These are phyloP conservation scores for Oreocharis arfaki DNA, from an alignment of 2,113 vertebrate species.

Conservation along the genomic window DNA sequence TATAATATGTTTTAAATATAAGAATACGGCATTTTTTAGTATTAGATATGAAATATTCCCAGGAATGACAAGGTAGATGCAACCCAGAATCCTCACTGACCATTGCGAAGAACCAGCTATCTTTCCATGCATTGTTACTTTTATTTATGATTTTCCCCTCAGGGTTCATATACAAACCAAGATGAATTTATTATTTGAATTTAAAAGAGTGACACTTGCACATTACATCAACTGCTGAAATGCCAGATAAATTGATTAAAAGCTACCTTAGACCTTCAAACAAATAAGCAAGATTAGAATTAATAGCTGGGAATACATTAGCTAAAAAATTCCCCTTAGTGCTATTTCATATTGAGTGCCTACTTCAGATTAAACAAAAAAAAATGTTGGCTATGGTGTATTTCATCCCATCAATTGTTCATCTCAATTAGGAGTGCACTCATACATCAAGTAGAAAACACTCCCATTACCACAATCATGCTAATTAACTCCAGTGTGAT, in stretches of 20 bases:
- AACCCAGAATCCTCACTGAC: background rate
- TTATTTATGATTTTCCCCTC: background rate
- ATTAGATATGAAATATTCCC: background rate
- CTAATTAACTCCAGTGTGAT: background rate
- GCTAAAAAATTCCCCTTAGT: background rate
- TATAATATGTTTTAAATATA: background rate
- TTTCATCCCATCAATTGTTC: background rate
- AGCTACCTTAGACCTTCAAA: background rate
- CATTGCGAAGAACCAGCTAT: background rate
- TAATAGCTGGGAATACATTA: background rate
- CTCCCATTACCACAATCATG: background rate
- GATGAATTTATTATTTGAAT: background rate
- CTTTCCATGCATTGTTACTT: background rate
- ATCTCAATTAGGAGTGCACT: background rate
- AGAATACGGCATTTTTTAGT: background rate
- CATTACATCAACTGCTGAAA: background rate
- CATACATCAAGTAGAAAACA: background rate
- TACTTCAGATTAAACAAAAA: background rate
- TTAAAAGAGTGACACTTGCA: background rate
- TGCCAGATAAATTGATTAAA: background rate
- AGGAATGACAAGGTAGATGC: background rate
- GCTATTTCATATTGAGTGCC: background rate
- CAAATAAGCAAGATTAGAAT: conserved; percentile 13
- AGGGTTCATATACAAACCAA: background rate
- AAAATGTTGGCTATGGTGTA: background rate